These are phyloP conservation scores for Noturus placidus DNA, from an alignment of 2,113 vertebrate genomes.

Conservation along the genomic window DNA sequence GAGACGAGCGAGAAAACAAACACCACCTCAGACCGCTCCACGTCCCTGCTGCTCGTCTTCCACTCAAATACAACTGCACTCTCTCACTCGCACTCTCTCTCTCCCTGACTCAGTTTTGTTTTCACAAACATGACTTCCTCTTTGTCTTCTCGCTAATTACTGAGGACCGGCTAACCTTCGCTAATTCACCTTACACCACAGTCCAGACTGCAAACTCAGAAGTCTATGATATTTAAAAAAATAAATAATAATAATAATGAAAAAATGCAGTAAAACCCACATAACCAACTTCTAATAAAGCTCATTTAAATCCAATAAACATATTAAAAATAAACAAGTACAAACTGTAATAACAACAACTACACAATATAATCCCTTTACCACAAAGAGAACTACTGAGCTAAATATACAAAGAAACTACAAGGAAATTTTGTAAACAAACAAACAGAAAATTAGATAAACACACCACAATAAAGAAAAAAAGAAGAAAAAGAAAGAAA, in stretches of 20 bases:
- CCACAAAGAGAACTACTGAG: neutral
- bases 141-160: neutral
- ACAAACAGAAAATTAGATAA: neutral
- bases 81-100: neutral
- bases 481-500: no score
- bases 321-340: neutral
- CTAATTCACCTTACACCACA: neutral
- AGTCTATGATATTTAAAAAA: no score
- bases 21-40: neutral
- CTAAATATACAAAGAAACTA: neutral
- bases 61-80: constrained; percentile 1
- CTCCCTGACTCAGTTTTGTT: neutral
- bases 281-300: neutral
- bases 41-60: neutral
- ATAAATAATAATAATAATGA: neutral
- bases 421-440: neutral
- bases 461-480: no score
- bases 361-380: neutral
- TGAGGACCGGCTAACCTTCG: constrained; percentile 2
- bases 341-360: neutral
- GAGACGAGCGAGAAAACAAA: constrained; percentile 38
- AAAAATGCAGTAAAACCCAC: neutral
- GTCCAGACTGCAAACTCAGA: neutral
- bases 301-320: neutral
- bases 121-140: neutral